Base-by-base conservation (phyloP, 2,888 invertebrate species). In the Axea sp. region DNA sequence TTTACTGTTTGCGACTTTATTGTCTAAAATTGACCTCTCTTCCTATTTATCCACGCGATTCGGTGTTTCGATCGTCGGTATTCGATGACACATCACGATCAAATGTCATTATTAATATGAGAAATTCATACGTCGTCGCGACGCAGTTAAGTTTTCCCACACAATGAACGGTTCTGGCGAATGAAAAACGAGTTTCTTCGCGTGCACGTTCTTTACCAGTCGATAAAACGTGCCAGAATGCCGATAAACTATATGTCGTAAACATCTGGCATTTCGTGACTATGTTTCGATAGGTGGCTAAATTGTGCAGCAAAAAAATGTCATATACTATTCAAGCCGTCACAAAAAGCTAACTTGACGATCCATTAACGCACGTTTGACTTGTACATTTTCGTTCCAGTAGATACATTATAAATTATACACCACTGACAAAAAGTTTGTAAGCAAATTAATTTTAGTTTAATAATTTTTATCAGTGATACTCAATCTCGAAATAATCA, bases 261-360 rank as follows among this genome's bases (percentile, higher is more conserved):
- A 71, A 69, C 60, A 60, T 60, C 53, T 69, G 60, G 43, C 55
- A 53, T 71, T 55, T 60, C 69, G 55, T 62, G 60, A 60, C 60
- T 37, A 53, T 53, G 53, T 35, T 51, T 69, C 57, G 60, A 60
- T 60, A 60, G 51, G n/a, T n/a, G n/a, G n/a, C n/a, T n/a, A n/a
- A n/a, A n/a, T n/a, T n/a, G 35, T 45, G 19, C 22, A 30, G 33
- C 15, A 22, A 12, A 22, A 60, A 57, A n/a, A n/a, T n/a, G n/a
- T n/a, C n/a, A 53, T 35, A 37, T 24, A 31, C 49, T 12, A 35
- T 35, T 35, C 35, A 35, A 43, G 39, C 31, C 6, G 28, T 26
- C 30, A 35, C 35, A 26, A 7, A 60, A 49, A 35, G 26, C 14
- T 35, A 45, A 7, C 22, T 33, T 15, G 9, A 17, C 26, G 39